Percentiles rank a stretch among this genome's conserved stretches.
These are phyloP conservation scores for Aplochiton taeniatus DNA, from an alignment of 2,797 vertebrate genomes.

Conservation along the genomic window DNA sequence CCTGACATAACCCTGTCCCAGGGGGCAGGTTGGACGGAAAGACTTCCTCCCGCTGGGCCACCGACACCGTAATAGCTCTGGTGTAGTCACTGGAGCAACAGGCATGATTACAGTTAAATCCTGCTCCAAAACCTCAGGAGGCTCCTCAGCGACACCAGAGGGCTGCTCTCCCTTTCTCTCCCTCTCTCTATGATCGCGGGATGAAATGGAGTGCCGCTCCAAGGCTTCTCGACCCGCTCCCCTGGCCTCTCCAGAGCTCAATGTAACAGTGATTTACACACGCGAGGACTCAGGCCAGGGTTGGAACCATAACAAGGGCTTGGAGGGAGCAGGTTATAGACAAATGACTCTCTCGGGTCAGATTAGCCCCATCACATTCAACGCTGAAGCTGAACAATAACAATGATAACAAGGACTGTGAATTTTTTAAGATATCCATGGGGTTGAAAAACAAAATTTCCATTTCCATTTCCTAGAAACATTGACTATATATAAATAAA, in stretches of 20 bases:
- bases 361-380: constrained; percentile 48
- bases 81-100: constrained; percentile 61
- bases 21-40: constrained; percentile 42
- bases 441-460: constrained; percentile 43
- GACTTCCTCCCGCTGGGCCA: constrained; percentile 62
- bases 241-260: constrained; percentile 28
- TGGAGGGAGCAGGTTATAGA: constrained; percentile 52
- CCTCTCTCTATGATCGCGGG: constrained; percentile 53
- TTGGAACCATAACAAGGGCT: constrained; percentile 61
- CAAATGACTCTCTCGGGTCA: constrained; percentile 58
- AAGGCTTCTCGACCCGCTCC: constrained; percentile 20
- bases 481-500: constrained; percentile 25
- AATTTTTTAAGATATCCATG: constrained; percentile 58
- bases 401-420: constrained; percentile 52
- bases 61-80: constrained; percentile 64
- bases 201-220: constrained; percentile 48
- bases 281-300: constrained; percentile 49
- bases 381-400: constrained; percentile 52
- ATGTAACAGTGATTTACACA: constrained; percentile 62
- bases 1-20: constrained; percentile 57
- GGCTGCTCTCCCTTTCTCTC: constrained; percentile 33
- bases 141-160: constrained; percentile 46
- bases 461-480: constrained; percentile 45
- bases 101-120: constrained; percentile 66
- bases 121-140: constrained; percentile 69